Evolutionary conservation across 1,140 invertebrate genomes (phyloP).

Genomic region (Physella acuta): DNA sequence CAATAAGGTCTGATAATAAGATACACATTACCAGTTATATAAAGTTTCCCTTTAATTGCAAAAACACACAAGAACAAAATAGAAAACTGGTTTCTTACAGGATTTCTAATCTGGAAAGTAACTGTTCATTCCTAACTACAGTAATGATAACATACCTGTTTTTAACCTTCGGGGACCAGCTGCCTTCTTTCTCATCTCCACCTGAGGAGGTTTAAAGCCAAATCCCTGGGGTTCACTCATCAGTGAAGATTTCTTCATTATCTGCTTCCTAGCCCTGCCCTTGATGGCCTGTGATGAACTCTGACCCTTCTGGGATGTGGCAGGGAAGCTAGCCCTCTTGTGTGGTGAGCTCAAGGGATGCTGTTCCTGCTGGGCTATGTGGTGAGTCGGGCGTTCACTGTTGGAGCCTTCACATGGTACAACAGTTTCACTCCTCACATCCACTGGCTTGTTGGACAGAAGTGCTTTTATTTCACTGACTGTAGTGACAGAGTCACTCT

Average conservation of each 20-base stretch:
- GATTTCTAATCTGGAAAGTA: too few species aligned
- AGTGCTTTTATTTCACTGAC: not conserved
- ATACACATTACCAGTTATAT: too few species aligned
- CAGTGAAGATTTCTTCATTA: constrained; percentile 4
- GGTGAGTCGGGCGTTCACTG: not conserved
- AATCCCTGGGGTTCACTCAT: not conserved
- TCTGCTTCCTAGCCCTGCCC: constrained; percentile 1
- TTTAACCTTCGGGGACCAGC: not conserved
- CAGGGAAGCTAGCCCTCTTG: constrained; percentile 25
- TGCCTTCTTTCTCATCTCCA: not conserved
- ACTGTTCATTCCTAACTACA: too few species aligned
- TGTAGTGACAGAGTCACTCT: not conserved
- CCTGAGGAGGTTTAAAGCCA: not conserved
- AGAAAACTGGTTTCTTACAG: too few species aligned
- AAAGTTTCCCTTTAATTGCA: too few species aligned
- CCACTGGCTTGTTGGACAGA: not conserved
- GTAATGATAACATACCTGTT: constrained; percentile 17
- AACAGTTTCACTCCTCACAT: not conserved
- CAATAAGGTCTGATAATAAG: too few species aligned
- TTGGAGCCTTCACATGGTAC: not conserved
- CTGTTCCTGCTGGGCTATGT: constrained; percentile 3
- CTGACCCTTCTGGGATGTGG: not conserved
- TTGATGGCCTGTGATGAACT: not conserved
- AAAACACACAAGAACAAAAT: too few species aligned
- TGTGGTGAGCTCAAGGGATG: constrained; percentile 6